Evolutionary conservation across 2,113 vertebrate species (phyloP).

Genomic region (Marmota flaviventris): DNA sequence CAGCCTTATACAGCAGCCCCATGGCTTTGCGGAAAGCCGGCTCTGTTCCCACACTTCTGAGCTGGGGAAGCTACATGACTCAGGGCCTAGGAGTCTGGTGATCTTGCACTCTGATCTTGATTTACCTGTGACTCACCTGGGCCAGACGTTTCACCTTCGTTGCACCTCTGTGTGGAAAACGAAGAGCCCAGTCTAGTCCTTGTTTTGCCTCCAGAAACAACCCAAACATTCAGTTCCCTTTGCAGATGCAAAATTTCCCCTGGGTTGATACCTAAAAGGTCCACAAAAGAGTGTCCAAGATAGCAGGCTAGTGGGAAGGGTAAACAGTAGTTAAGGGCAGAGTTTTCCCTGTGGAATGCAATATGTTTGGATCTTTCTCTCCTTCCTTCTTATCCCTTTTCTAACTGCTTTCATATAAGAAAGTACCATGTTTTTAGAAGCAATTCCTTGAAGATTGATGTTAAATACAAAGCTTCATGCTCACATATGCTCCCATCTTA

Average conservation of each 20-base stretch:
- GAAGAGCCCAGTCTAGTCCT: neutral
- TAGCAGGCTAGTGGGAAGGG: neutral
- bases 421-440: neutral
- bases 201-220: neutral
- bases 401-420: neutral
- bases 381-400: neutral
- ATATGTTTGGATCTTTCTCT: neutral
- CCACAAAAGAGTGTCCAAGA: neutral
- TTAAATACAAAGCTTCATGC: neutral
- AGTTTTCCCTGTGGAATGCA: neutral
- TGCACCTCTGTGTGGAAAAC: neutral
- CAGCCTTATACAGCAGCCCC: neutral
- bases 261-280: neutral
- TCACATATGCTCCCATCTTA: accelerated
- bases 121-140: slow-evolving; percentile 6
- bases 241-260: neutral
- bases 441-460: neutral
- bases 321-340: neutral
- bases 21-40: neutral
- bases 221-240: no score
- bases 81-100: neutral
- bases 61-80: neutral
- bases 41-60: neutral
- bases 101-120: neutral
- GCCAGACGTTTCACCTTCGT: neutral